A percentile compares a stretch with the other conserved stretches of the same genome.
These are phyloP conservation scores for Sceloporus undulatus DNA, from an alignment of 2,113 vertebrate species.

Conservation along the genomic window DNA sequence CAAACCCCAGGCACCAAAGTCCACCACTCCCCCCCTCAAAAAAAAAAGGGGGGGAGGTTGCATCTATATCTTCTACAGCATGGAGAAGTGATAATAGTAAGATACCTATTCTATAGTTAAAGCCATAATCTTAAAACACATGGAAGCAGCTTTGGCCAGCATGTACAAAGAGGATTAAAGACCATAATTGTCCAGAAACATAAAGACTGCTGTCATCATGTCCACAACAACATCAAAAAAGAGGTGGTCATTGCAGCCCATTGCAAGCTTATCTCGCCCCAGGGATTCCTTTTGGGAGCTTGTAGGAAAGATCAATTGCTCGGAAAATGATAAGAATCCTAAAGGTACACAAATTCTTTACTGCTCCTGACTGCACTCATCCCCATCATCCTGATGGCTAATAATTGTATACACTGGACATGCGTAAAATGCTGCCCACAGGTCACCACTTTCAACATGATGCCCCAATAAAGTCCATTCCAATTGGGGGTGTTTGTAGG, in stretches of 20 bases:
- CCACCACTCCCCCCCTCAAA: too few species aligned
- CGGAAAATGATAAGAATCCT: constrained; percentile 25
- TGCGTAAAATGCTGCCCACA: too few species aligned
- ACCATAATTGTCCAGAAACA: not conserved
- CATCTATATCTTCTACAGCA: too few species aligned
- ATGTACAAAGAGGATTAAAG: constrained; percentile 17
- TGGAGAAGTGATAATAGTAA: too few species aligned
- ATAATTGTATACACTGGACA: not conserved
- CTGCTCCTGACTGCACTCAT: not conserved
- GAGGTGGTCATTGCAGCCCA: not conserved
- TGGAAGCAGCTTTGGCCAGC: not conserved
- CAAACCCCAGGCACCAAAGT: too few species aligned
- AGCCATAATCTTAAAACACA: not conserved
- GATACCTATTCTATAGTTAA: not conserved
- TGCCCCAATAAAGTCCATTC: too few species aligned
- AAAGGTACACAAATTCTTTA: rapidly evolving
- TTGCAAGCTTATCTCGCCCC: not conserved
- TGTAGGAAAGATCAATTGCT: not conserved
- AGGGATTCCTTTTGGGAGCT: not conserved
- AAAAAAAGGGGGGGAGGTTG: too few species aligned
- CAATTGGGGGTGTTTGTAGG: too few species aligned
- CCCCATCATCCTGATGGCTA: not conserved
- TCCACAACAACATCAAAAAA: not conserved
- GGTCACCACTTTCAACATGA: too few species aligned
- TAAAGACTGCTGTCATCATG: not conserved